These are phyloP conservation scores for Danio rerio DNA, from an alignment of 2,113 vertebrate genomes.

Conservation along the genomic window DNA sequence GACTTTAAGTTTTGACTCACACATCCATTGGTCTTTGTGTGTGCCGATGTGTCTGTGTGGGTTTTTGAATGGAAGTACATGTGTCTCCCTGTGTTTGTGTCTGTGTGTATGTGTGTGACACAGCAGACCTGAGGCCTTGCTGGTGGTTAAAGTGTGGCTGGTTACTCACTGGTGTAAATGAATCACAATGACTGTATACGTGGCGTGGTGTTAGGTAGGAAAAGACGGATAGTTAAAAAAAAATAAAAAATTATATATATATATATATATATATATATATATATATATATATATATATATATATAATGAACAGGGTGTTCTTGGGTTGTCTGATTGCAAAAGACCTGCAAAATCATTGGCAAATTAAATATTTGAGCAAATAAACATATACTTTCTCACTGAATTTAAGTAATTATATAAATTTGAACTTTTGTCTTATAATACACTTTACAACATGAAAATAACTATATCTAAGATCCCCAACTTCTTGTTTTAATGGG, in stretches of 20 bases:
- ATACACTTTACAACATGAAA: neutral
- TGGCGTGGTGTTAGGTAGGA: neutral
- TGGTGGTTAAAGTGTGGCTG: conserved; percentile 22
- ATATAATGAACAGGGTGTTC: neutral
- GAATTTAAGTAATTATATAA: no score
- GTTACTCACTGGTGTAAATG: conserved; percentile 51
- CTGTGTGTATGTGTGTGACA: conserved; percentile 7
- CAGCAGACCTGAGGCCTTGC: conserved; percentile 19
- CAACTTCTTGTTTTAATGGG: neutral
- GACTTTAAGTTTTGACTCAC: conserved; percentile 49
- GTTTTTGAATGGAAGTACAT: neutral
- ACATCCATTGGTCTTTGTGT: conserved; percentile 17
- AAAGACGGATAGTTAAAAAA: neutral
- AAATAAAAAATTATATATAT: neutral
- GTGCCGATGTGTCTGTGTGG: neutral
- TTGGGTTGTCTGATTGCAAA: neutral
- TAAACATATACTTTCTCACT: no score
- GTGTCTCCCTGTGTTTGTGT: neutral
- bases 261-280: no score
- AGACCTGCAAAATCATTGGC: neutral
- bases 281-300: no score
- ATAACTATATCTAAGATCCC: neutral
- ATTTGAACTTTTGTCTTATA: neutral
- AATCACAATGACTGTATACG: conserved; percentile 47
- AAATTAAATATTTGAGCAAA: no score